Evolutionary conservation across 2,888 invertebrate species (phyloP), one percentile per base, ranked within the genome.

Genomic region (Melangyna quadrimaculata): DNA sequence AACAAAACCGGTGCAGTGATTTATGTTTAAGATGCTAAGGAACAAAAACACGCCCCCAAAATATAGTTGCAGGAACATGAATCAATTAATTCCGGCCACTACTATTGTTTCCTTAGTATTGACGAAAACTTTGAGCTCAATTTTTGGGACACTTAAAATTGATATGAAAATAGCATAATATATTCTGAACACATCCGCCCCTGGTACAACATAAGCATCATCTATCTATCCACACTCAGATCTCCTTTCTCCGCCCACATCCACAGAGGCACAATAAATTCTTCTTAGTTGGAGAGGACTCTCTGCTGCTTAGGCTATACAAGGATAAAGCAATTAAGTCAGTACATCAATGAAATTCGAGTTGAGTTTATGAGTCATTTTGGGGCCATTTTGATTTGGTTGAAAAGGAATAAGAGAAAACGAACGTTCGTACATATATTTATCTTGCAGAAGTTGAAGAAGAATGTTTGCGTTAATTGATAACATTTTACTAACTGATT

Each of bases 271-370:
- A 86, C 63, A 81, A 80, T 86, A 81, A 81, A 84, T 72, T 75
- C 70, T 72, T 84, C 48, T 61, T 48, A 7, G 14, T 24, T 59
- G 22, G n/a, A 6, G 9, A 17, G 40, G 32, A 19, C 5, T 2
- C 55, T 32, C 57, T 57, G 19, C 19, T 59, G 35, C 59, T 59
- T 37, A 59, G 35, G 19, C 14, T 37, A n/a, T 63, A 63, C 63
- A 27, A 40, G 63, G 27, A 63, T 63, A 40, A 43, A 63, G 40
- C 63, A 63, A 63, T 63, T 63, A 63, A 48, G 65, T 65, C 45
- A 35, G 48, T 65, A 65, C 65, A 80, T 84, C 79, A 84, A 75
- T 84, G 79, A 75, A 84, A 84, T 40, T 75, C 75, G 71, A 71
- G 71, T 75, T 67, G 67, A 79, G 75, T 67, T 75, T 79, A 79